Evolutionary conservation across 1,140 invertebrate genomes (phyloP).

Genomic region (Aphelinus atriplicis): DNA sequence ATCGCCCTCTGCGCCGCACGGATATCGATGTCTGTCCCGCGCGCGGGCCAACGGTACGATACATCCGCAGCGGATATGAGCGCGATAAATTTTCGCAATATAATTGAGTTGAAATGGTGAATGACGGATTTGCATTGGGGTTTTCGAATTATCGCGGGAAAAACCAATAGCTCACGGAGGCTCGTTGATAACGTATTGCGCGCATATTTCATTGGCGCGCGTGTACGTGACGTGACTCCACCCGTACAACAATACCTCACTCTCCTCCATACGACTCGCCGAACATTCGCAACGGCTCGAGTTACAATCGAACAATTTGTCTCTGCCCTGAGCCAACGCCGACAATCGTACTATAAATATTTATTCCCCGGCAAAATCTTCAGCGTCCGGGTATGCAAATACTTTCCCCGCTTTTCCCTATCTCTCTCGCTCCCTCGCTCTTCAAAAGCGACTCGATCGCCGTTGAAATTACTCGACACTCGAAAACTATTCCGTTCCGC

Average conservation of each 20-base stretch:
- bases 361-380: too few relatives aligned
- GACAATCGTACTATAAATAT: too few relatives aligned
- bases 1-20: too few relatives aligned
- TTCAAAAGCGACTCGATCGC: too few relatives aligned
- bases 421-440: background rate
- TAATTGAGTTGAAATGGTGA: background rate
- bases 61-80: background rate
- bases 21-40: slow-evolving; percentile 3
- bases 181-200: slow-evolving; percentile 24
- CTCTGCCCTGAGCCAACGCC: slow-evolving; percentile 9
- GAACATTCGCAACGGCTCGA: background rate
- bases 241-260: slow-evolving; percentile 22
- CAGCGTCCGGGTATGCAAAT: too few relatives aligned
- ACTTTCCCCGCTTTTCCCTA: background rate
- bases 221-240: slow-evolving; percentile 15
- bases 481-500: too few relatives aligned
- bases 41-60: background rate
- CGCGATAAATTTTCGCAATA: background rate
- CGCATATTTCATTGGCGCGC: slow-evolving; percentile 14
- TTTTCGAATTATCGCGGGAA: slow-evolving; percentile 30
- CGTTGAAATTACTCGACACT: too few relatives aligned
- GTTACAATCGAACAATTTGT: slow-evolving; percentile 37
- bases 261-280: slow-evolving; percentile 4
- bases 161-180: slow-evolving; percentile 16
- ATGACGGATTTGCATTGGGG: slow-evolving; percentile 5